phyloP scores from a whole-genome alignment of 2,797 vertebrate species.

The Sorex maritimensis region DNA sequence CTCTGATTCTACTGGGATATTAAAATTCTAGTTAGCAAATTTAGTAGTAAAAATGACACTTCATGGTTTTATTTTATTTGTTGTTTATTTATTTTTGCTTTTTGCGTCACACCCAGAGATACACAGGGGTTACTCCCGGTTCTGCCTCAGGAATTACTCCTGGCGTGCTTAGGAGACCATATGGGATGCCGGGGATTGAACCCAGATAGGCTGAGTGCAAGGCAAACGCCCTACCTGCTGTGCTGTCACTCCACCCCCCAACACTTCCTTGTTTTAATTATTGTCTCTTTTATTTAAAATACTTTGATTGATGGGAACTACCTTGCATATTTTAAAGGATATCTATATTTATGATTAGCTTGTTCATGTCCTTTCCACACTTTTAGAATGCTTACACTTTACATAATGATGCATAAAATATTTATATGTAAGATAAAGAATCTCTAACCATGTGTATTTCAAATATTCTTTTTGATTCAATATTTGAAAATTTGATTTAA shows the following conservation, averaged over 20 bases:
- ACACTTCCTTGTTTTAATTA: slow-evolving; percentile 44
- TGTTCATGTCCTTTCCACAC: not conserved
- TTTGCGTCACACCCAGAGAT: no score
- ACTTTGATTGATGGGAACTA: slow-evolving; percentile 19
- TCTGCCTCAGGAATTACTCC: no score
- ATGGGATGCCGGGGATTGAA: no score
- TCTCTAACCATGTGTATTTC: not conserved
- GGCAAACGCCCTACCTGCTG: no score
- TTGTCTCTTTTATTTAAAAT: slow-evolving; percentile 35
- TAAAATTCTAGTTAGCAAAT: slow-evolving; percentile 33
- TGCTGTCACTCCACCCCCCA: no score
- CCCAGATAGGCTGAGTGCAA: no score
- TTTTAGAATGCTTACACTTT: slow-evolving; percentile 59
- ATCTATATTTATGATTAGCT: slow-evolving; percentile 10
- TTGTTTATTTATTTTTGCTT: no score
- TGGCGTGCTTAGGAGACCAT: no score
- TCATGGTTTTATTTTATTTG: slow-evolving; percentile 41
- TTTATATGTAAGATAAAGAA: not conserved
- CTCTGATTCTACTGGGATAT: not conserved
- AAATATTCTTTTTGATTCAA: not conserved
- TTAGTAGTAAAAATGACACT: not conserved
- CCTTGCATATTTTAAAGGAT: no score
- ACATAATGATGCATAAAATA: slow-evolving; percentile 3
- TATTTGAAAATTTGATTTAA: not conserved
- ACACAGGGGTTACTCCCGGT: not conserved